Percentiles rank a stretch among this genome's conserved stretches.
Conservation (phyloP, 1,140 invertebrate genomes). For the Drosophila teissieri region DNA sequence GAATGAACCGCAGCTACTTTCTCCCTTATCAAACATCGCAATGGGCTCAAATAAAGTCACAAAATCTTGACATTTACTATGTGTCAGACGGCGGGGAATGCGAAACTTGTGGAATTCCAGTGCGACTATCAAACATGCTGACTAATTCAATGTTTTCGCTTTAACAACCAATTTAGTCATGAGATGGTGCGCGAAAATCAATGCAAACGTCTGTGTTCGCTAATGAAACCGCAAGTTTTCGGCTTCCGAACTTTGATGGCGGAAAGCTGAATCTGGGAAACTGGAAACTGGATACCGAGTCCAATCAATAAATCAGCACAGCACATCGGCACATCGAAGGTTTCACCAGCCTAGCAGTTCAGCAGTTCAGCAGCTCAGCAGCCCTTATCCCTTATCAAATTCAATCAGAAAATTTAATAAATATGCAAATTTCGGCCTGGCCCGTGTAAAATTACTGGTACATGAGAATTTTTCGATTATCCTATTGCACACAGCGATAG, state of each 20-base stretch:
- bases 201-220: conserved; percentile 38
- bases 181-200: conserved; percentile 30
- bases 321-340: conserved; percentile 1
- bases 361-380: no score
- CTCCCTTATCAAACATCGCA: conserved; percentile 14
- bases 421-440: conserved; percentile 67
- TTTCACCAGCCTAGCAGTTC: not conserved
- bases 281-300: not conserved
- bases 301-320: conserved; percentile 44
- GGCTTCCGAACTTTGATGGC: conserved; percentile 24
- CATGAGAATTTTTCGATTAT: conserved; percentile 65
- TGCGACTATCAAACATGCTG: conserved; percentile 22
- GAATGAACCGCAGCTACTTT: not conserved
- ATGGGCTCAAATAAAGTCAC: conserved; percentile 14
- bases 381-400: conserved; percentile 50
- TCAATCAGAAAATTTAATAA: conserved; percentile 81
- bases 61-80: conserved; percentile 43
- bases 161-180: conserved; percentile 50
- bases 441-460: conserved; percentile 59
- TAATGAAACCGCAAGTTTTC: conserved; percentile 47
- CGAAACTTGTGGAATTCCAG: conserved; percentile 43
- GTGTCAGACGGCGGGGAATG: conserved; percentile 14
- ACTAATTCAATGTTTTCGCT: conserved; percentile 54
- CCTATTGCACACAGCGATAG: conserved; percentile 27
- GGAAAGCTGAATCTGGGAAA: not conserved